phyloP scores from a whole-genome alignment of 2,113 vertebrate species.

The Galbula dea region DNA sequence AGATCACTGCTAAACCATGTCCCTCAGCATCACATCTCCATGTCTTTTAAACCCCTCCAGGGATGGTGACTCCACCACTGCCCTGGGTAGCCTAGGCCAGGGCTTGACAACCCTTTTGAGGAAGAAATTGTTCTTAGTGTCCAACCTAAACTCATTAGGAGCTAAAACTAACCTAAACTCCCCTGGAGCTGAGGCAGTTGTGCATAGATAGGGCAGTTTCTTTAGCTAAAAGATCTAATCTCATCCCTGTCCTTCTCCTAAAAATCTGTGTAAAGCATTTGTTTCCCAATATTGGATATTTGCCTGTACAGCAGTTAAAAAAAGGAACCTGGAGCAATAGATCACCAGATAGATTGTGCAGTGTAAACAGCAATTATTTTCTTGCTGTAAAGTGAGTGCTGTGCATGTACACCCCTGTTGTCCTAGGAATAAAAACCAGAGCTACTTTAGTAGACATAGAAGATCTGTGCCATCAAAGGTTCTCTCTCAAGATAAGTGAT shows the following conservation, averaged over 20 bases:
- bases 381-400: neutral
- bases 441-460: neutral
- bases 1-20: too few relatives aligned
- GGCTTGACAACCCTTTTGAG: too few relatives aligned
- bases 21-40: too few relatives aligned
- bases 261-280: neutral
- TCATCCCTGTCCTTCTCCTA: neutral
- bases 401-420: rapidly evolving
- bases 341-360: neutral
- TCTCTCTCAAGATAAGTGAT: neutral
- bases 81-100: too few relatives aligned
- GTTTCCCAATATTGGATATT: neutral
- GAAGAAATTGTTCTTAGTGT: too few relatives aligned
- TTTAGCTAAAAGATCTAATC: neutral
- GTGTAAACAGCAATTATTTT: neutral
- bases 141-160: too few relatives aligned
- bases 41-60: too few relatives aligned
- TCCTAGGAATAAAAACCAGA: neutral
- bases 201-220: neutral
- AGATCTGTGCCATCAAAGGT: neutral
- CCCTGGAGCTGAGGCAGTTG: neutral
- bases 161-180: too few relatives aligned
- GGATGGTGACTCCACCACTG: too few relatives aligned
- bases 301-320: neutral
- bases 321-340: neutral